These are phyloP conservation scores for Ctenomys sociabilis DNA, from an alignment of 2,113 vertebrate genomes.

Conservation along the genomic window DNA sequence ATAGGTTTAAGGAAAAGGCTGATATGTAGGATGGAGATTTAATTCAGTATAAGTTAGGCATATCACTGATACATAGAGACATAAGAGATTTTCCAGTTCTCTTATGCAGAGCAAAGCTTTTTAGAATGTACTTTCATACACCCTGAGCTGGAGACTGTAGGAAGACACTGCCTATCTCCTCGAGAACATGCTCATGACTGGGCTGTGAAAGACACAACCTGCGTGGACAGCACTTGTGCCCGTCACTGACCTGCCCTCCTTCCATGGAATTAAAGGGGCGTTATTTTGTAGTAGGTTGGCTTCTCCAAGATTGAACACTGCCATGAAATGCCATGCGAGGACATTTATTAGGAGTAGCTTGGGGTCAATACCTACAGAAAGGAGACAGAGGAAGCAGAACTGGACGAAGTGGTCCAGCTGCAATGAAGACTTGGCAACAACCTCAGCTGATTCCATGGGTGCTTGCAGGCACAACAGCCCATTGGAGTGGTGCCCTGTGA, in stretches of 20 bases:
- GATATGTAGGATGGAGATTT: neutral
- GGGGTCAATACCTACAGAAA: neutral
- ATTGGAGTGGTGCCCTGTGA: too few species aligned
- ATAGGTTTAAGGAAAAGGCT: neutral
- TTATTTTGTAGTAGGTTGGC: neutral
- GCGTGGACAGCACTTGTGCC: neutral
- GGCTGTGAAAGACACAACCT: neutral
- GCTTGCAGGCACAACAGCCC: neutral
- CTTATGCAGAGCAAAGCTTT: neutral
- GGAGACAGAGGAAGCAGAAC: neutral
- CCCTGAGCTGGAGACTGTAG: neutral
- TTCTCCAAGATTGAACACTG: neutral
- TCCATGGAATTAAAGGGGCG: neutral
- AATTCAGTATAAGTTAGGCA: slow-evolving; percentile 3
- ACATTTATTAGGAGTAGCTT: neutral
- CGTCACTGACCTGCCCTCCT: neutral
- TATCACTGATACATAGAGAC: neutral
- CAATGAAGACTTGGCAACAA: neutral
- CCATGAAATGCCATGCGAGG: neutral
- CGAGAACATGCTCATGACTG: neutral
- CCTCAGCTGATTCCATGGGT: neutral
- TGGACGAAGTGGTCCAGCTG: neutral
- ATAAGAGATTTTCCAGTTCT: slow-evolving; percentile 29
- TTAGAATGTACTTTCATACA: neutral
- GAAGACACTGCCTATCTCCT: neutral